Conservation (phyloP, 1,140 invertebrate genomes). For the Macrostomum lignano region DNA sequence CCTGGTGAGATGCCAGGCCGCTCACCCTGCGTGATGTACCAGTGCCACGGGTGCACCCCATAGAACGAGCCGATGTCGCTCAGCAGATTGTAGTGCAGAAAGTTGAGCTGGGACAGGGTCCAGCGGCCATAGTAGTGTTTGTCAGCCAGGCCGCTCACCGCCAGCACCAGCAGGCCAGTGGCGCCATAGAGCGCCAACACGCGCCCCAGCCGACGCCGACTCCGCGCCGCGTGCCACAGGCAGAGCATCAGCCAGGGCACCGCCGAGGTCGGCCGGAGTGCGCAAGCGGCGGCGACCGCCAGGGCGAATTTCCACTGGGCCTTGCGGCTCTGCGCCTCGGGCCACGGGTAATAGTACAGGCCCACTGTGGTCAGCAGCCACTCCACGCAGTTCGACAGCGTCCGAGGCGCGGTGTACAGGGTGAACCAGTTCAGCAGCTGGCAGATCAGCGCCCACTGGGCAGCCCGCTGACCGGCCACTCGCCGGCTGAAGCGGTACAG, state of each 20-base stretch:
- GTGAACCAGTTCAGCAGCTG: conserved; percentile 44
- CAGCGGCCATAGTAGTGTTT: conserved; percentile 40
- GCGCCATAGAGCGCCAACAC: too few species aligned
- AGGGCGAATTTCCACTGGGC: too few species aligned
- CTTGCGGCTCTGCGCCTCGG: too few species aligned
- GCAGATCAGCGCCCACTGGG: conserved; percentile 16
- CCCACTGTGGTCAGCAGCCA: conserved; percentile 45
- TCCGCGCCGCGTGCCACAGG: too few species aligned
- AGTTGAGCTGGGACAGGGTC: conserved; percentile 50
- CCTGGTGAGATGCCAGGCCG: too few species aligned
- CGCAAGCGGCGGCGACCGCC: too few species aligned
- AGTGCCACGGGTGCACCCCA: conserved; percentile 47
- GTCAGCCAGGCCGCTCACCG: conserved; percentile 38
- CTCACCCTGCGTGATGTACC: conserved; percentile 40
- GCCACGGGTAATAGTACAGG: conserved; percentile 47
- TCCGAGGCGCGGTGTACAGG: conserved; percentile 54
- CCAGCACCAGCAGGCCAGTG: conserved; percentile 31
- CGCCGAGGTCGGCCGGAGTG: too few species aligned
- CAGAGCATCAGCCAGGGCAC: too few species aligned
- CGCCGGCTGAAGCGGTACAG: conserved; percentile 20
- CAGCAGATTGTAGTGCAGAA: conserved; percentile 51
- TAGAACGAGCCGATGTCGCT: conserved; percentile 46
- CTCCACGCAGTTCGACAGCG: conserved; percentile 54
- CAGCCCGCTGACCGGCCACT: conserved; percentile 9
- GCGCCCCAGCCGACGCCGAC: too few species aligned